Percentiles rank a stretch among this genome's conserved stretches.
Conservation (phyloP, 2,888 invertebrate genomes). For the Cremastinae sp. region DNA sequence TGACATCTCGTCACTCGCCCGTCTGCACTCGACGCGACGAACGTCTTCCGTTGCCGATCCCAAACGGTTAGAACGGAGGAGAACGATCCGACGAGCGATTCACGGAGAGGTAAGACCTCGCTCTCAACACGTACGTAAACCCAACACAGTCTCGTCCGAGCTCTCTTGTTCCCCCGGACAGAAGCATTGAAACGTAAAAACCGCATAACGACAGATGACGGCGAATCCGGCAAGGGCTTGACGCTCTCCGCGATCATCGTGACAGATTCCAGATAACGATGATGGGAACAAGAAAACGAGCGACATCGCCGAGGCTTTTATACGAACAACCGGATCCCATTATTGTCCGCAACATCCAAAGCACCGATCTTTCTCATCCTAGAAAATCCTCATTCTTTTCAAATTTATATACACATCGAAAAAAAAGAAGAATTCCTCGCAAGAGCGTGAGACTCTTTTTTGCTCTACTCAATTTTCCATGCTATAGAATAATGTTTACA, state of each 20-base stretch:
- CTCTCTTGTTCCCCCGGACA: slow-evolving; percentile 50
- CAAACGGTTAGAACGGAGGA: slow-evolving; percentile 52
- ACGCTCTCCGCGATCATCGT: slow-evolving; percentile 45
- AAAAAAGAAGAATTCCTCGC: slow-evolving; percentile 5
- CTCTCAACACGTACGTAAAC: not conserved
- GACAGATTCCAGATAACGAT: slow-evolving; percentile 43
- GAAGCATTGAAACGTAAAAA: slow-evolving; percentile 69
- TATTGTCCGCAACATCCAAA: slow-evolving; percentile 5
- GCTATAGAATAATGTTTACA: slow-evolving; percentile 20
- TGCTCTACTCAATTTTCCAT: slow-evolving; percentile 41
- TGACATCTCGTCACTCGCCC: slow-evolving; percentile 76
- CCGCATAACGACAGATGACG: slow-evolving; percentile 66
- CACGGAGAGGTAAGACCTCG: slow-evolving; percentile 11
- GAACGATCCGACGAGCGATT: slow-evolving; percentile 7
- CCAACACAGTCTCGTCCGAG: slow-evolving; percentile 14
- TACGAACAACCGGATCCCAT: slow-evolving; percentile 41
- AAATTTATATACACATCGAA: slow-evolving; percentile 21
- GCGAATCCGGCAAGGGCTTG: slow-evolving; percentile 25
- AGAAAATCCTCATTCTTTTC: slow-evolving; percentile 11
- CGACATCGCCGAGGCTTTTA: slow-evolving; percentile 17
- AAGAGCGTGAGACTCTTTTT: slow-evolving; percentile 30
- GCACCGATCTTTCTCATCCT: slow-evolving; percentile 24
- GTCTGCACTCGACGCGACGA: slow-evolving; percentile 74
- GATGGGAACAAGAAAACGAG: slow-evolving; percentile 22
- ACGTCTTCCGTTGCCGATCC: slow-evolving; percentile 74